Evolutionary conservation across 2,888 invertebrate species (phyloP).

Genomic region (Axea sp.): DNA sequence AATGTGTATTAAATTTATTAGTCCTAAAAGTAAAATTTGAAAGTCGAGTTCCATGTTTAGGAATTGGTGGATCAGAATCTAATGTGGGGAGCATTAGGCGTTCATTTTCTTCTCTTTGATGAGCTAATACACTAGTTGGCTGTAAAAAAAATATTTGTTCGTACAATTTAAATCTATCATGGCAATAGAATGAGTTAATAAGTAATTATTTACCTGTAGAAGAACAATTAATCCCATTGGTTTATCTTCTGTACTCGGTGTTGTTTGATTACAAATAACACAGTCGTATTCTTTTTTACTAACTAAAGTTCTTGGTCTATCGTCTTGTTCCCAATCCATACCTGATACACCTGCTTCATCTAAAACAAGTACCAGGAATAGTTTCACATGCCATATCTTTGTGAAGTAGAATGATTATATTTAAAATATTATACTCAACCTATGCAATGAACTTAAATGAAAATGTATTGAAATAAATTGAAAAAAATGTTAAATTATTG

Average conservation of each 20-base stretch:
- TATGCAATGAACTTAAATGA: no score
- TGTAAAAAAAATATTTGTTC: constrained; percentile 74
- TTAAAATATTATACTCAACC: no score
- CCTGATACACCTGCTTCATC: constrained; percentile 78
- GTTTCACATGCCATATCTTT: no score
- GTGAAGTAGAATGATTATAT: no score
- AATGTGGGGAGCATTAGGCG: constrained; percentile 83
- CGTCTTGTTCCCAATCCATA: constrained; percentile 85
- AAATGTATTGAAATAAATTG: no score
- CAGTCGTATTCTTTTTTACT: constrained; percentile 91
- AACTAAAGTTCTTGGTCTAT: constrained; percentile 81
- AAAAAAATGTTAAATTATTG: no score
- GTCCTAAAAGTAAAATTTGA: constrained; percentile 88
- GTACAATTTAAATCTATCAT: no score
- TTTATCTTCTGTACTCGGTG: constrained; percentile 89
- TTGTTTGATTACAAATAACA: constrained; percentile 96
- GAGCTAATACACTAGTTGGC: constrained; percentile 93
- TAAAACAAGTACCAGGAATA: no score
- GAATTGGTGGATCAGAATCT: constrained; percentile 83
- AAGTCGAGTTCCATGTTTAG: constrained; percentile 84
- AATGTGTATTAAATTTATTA: constrained; percentile 87
- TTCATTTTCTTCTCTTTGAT: constrained; percentile 83
- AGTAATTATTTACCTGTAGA: constrained; percentile 87
- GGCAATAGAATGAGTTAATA: no score
- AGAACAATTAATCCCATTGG: constrained; percentile 94